These are phyloP conservation scores for Odontomachus brunneus DNA, from an alignment of 1,140 invertebrate species.

Conservation along the genomic window DNA sequence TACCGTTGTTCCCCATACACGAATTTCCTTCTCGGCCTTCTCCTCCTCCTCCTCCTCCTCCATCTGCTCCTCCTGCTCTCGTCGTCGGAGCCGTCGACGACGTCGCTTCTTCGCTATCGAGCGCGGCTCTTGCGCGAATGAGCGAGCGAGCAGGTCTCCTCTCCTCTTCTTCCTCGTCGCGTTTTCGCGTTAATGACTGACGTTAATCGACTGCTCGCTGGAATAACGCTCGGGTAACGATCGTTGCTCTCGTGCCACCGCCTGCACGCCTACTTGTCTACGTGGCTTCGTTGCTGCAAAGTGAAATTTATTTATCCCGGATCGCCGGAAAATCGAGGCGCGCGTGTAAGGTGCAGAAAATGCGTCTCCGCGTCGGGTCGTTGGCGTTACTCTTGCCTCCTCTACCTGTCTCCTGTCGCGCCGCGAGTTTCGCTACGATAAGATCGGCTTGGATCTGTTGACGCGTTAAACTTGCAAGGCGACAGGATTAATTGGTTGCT, in stretches of 20 bases:
- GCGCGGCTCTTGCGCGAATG: constrained; percentile 8
- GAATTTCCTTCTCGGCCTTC: constrained; percentile 70
- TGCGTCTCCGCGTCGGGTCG: no score
- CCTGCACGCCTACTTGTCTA: no score
- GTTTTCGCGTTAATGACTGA: not conserved
- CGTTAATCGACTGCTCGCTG: constrained; percentile 24
- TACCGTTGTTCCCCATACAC: constrained; percentile 75
- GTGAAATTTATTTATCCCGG: constrained; percentile 55
- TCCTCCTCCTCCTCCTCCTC: not conserved
- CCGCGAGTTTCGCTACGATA: no score
- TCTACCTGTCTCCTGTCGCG: no score
- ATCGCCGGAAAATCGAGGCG: constrained; percentile 35
- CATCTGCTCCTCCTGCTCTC: not conserved
- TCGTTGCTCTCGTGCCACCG: not conserved
- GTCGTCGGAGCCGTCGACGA: not conserved
- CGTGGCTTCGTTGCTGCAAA: not conserved
- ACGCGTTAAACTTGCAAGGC: no score
- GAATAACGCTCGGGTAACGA: constrained; percentile 7
- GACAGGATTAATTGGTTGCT: no score
- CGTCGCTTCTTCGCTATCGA: constrained; percentile 29
- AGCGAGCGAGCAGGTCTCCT: not conserved
- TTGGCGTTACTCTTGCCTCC: no score
- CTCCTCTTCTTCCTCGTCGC: not conserved
- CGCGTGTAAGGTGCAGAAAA: not conserved
- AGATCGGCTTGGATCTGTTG: no score